Base-by-base conservation (phyloP, 2,113 vertebrate genomes). In the Campylomormyrus numenius region DNA sequence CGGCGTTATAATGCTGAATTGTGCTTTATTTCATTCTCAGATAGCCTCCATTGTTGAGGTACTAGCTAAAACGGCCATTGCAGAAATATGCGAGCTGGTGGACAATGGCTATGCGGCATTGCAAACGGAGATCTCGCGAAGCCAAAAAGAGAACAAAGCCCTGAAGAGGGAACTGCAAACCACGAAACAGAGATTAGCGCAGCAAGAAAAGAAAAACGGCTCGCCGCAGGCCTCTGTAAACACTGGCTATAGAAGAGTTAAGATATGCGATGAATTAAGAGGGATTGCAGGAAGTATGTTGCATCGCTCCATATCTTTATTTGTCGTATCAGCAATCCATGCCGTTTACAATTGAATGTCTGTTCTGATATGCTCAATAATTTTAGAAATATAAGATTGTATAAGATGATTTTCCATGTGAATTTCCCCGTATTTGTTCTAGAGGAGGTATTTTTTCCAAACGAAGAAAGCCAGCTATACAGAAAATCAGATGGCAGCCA, bases 61-160 rank as follows among this genome's bases (percentile, higher is more conserved):
- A 19, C 52, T 89, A 27, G 80, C 89, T 15, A 89, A 89, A 19
- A 77, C 89, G 35, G 89, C 89, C 21, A 53, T 89, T 24, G 89
- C 89, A 45, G 89, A 89, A 46, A 89, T 89, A 21, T 89, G 89
- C 52, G 52, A 89, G 17, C 52, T 89, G 35, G 89, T 89, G 77
- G 89, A 89, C 80, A 89, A 89, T 85, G 89, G 89, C 50, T 89
- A 85, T 62, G 89, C 89, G 19, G 53, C 77, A 35, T 48, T 89
- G 15, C 89, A 89, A 13, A 45, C 83, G 89, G 89, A 89, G 45
- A 84, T 89, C n/a, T 62, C 77, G 31, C 89, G 53, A 15, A 85
- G 89, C 52, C 89, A 89, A 35, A 89, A 89, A 17, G 89, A 89
- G 10, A 89, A 89, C 53, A 84, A 31, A 62, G 80, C 80, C 2